These are phyloP conservation scores for Hormaphis cornu DNA, from an alignment of 1,140 invertebrate genomes.

Conservation along the genomic window DNA sequence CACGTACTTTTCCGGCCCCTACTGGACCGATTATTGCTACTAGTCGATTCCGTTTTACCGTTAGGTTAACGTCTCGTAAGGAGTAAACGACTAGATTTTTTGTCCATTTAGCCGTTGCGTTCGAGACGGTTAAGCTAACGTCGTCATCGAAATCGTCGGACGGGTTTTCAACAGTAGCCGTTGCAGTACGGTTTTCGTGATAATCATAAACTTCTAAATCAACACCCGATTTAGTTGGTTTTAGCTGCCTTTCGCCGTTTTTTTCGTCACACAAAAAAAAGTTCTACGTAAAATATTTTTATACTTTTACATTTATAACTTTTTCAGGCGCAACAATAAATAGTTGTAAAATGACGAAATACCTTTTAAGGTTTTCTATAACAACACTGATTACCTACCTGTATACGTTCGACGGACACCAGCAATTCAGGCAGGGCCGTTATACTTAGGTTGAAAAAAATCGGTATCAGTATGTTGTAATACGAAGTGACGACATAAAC, in stretches of 20 bases:
- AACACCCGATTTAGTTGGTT: too few species aligned
- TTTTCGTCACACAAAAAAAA: neutral
- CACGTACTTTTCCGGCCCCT: constrained; percentile 40
- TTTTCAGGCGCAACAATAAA: too few species aligned
- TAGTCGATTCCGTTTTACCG: constrained; percentile 52
- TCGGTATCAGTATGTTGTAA: constrained; percentile 62
- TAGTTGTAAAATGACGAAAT: neutral
- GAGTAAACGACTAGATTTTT: constrained; percentile 43
- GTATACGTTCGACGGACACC: constrained; percentile 57
- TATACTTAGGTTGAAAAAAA: constrained; percentile 60
- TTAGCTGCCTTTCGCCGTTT: too few species aligned
- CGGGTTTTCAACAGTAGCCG: neutral
- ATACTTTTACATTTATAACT: neutral
- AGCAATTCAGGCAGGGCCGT: constrained; percentile 49
- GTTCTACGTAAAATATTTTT: neutral
- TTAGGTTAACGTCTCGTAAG: constrained; percentile 53
- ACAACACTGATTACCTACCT: too few species aligned
- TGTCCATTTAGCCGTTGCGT: neutral
- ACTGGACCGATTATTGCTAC: constrained; percentile 5
- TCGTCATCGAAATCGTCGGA: too few species aligned
- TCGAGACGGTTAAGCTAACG: constrained; percentile 38
- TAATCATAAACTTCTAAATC: too few species aligned
- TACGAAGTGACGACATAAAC: constrained; percentile 44
- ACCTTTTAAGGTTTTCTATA: too few species aligned
- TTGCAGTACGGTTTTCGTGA: neutral